Evolutionary conservation across 2,797 vertebrate species (phyloP).

Genomic region (Australoheros facetus): DNA sequence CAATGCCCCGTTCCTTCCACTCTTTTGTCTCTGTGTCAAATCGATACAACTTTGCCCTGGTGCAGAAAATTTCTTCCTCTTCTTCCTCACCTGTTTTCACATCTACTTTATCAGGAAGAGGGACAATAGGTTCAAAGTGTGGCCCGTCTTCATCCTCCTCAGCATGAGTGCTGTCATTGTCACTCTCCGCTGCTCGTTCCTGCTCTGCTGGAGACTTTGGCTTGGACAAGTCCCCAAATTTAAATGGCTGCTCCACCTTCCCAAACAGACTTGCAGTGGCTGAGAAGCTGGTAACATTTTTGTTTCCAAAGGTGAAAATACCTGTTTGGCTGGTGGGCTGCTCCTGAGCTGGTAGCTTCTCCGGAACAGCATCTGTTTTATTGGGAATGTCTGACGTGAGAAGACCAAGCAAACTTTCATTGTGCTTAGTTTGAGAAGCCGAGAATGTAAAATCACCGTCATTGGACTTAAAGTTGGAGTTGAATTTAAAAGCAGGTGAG

Average conservation of each 20-base stretch:
- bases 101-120: constrained; percentile 96
- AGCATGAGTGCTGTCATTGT: constrained; percentile 87
- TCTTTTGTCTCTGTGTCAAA: constrained; percentile 94
- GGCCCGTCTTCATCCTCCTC: constrained; percentile 97
- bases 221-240: constrained; percentile 79
- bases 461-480: constrained; percentile 97
- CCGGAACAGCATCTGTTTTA: constrained; percentile 80
- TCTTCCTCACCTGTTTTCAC: constrained; percentile 99
- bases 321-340: constrained; percentile 73
- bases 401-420: constrained; percentile 91
- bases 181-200: constrained; percentile 83
- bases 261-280: constrained; percentile 78
- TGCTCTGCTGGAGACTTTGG: constrained; percentile 72
- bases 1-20: constrained; percentile 97
- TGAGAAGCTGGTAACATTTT: constrained; percentile 77
- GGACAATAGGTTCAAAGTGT: constrained; percentile 98
- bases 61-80: constrained; percentile 96
- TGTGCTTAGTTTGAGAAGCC: constrained; percentile 85
- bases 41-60: constrained; percentile 93
- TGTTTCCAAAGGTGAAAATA: constrained; percentile 88
- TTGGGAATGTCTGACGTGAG: constrained; percentile 89
- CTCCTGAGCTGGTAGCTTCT: constrained; percentile 75
- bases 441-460: constrained; percentile 97
- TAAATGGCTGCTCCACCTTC: constrained; percentile 82
- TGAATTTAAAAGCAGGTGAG: constrained; percentile 92